Conservation (phyloP, 2,888 invertebrate species). For the Pemphredon lugubris region DNA sequence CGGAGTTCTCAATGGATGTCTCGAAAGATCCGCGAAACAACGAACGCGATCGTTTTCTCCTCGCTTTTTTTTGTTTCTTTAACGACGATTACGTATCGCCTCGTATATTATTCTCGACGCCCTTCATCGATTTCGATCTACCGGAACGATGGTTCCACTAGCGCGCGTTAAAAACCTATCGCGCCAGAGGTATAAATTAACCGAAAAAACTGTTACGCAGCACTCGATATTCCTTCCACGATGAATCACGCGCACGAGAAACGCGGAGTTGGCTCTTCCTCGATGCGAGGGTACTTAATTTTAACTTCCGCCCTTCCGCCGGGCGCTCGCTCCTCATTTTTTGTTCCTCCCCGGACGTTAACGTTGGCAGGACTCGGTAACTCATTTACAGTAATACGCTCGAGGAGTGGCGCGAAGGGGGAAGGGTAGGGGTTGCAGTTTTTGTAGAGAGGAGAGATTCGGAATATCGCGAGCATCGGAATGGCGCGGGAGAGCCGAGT, state of each 20-base stretch:
- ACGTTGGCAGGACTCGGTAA: constrained; percentile 49
- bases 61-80: too few species aligned
- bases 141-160: too few species aligned
- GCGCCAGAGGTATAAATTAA: too few species aligned
- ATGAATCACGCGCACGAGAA: constrained; percentile 29
- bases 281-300: constrained; percentile 16
- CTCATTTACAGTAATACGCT: constrained; percentile 64
- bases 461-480: constrained; percentile 28
- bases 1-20: too few species aligned
- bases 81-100: too few species aligned
- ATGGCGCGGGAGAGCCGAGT: constrained; percentile 45
- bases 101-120: too few species aligned
- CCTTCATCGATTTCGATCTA: too few species aligned
- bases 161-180: too few species aligned
- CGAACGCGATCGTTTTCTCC: too few species aligned
- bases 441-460: constrained; percentile 10
- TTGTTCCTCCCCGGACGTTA: neutral
- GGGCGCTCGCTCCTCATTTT: neutral
- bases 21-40: too few species aligned
- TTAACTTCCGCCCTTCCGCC: neutral
- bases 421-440: neutral
- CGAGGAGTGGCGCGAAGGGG: constrained; percentile 2
- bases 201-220: too few species aligned
- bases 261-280: neutral
- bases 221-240: constrained; percentile 15